Evolutionary conservation across 2,888 invertebrate genomes (phyloP), one percentile per base, ranked within the genome.

Genomic region (Drosophila nr. perissopoda): DNA sequence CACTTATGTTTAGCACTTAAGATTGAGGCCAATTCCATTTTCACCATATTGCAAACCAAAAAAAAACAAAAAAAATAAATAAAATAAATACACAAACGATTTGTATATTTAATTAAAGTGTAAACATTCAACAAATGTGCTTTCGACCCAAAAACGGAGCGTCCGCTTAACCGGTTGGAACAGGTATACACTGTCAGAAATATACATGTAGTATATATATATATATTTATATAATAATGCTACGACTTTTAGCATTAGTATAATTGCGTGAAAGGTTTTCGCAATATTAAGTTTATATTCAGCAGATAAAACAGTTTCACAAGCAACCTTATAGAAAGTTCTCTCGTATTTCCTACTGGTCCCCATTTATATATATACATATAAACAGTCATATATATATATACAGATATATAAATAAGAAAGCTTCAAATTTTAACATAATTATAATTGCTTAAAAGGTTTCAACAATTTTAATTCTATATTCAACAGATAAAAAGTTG

Each of bases 91-190:
- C 11, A 11, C 18, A 25, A 31, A 31, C 42, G 54, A 71, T 59
- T 68, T 78, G 53, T 71, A 62, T 46, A 68, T 54, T 68, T 68
- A 46, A 83, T 77, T 70, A 77, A 83, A 79, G 42, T 80, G 63
- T 60, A 34, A 65, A 74, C 54, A 70, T 51, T 71, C 38, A 69
- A 56, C 38, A 31, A 40, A 40, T 38, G 33, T 18, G 33, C 27
- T 25, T 33, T 60, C 16, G 4, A 56, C 48, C 31, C 53, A 40
- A 33, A 49, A 51, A 18, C 13, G 40, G 33, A 31, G 16, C 16
- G 4, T 38, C 1, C 21, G 2, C 11, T 33, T 52, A 65, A 66
- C 65, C 57, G 62, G 56, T 66, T 70, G 25, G 21, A 25, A 18
- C 11, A 7, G 18, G 31, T 42, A 56, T 2, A 36, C 6, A 21